These are phyloP conservation scores for Caenorhabditis becei DNA, from an alignment of 2,888 invertebrate species.

Conservation along the genomic window DNA sequence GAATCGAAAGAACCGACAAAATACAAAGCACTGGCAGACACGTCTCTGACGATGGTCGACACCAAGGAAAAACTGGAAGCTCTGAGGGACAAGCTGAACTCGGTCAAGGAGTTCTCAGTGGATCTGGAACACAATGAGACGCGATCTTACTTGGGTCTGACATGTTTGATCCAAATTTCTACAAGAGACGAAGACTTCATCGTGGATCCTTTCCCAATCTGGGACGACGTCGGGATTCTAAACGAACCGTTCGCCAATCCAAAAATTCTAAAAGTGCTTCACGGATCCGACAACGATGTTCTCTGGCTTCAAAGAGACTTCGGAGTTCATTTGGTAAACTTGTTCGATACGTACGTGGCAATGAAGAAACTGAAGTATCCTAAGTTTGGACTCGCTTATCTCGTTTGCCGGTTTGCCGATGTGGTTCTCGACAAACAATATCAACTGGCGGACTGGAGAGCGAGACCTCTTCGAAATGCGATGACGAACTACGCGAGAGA, in stretches of 20 bases:
- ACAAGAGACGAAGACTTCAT: constrained; percentile 89
- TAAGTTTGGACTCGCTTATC: constrained; percentile 85
- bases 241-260: constrained; percentile 93
- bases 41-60: constrained; percentile 87
- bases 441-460: constrained; percentile 95
- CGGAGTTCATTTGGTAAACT: constrained; percentile 93
- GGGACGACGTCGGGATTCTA: constrained; percentile 89
- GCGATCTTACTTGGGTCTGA: constrained; percentile 93
- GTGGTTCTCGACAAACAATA: constrained; percentile 91
- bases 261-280: constrained; percentile 93
- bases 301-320: constrained; percentile 96
- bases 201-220: constrained; percentile 90
- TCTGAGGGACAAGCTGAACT: constrained; percentile 86
- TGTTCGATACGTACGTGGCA: constrained; percentile 90
- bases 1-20: constrained; percentile 71
- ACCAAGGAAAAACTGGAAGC: constrained; percentile 86
- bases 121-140: constrained; percentile 94
- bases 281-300: constrained; percentile 92
- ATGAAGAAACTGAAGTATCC: constrained; percentile 70
- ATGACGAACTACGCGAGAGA: constrained; percentile 90
- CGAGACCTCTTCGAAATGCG: constrained; percentile 89
- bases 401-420: constrained; percentile 84
- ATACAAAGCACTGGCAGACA: constrained; percentile 85
- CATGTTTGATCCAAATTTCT: constrained; percentile 96
- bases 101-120: constrained; percentile 89